Conservation (phyloP, 1,140 invertebrate species). For the Pseudomyrmex gracilis region DNA sequence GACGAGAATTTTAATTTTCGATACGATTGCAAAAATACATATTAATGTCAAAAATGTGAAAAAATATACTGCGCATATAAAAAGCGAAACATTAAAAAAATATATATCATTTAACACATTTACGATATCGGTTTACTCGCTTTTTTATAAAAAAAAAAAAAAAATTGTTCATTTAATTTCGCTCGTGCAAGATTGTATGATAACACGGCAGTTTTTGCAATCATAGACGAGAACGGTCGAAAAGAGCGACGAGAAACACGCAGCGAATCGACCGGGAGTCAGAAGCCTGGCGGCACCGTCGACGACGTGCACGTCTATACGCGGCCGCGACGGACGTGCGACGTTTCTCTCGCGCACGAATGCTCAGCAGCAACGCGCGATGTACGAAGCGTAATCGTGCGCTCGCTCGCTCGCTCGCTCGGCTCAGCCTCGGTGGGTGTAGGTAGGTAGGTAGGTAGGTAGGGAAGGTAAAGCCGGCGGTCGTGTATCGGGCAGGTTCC, state of each 20-base stretch:
- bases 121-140: too few relatives aligned
- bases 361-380: constrained; percentile 60
- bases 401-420: constrained; percentile 26
- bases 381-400: constrained; percentile 69
- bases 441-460: constrained; percentile 68
- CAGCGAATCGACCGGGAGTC: constrained; percentile 18
- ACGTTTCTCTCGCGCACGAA: constrained; percentile 61
- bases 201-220: background rate
- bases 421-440: constrained; percentile 59
- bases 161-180: too few relatives aligned
- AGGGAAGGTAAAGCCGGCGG: constrained; percentile 54
- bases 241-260: background rate
- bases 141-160: too few relatives aligned
- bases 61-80: too few relatives aligned
- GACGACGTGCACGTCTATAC: background rate
- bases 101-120: too few relatives aligned
- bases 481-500: constrained; percentile 78
- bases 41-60: too few relatives aligned
- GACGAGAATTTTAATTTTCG: background rate
- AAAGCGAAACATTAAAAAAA: too few relatives aligned
- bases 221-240: background rate
- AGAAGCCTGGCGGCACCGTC: background rate
- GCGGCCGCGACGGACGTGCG: constrained; percentile 14
- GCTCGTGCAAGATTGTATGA: too few relatives aligned
- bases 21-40: too few relatives aligned